Evolutionary conservation across 1,140 invertebrate genomes (phyloP), one percentile per base, ranked within the genome.

Genomic region (Oncopodura yosiiana): DNA sequence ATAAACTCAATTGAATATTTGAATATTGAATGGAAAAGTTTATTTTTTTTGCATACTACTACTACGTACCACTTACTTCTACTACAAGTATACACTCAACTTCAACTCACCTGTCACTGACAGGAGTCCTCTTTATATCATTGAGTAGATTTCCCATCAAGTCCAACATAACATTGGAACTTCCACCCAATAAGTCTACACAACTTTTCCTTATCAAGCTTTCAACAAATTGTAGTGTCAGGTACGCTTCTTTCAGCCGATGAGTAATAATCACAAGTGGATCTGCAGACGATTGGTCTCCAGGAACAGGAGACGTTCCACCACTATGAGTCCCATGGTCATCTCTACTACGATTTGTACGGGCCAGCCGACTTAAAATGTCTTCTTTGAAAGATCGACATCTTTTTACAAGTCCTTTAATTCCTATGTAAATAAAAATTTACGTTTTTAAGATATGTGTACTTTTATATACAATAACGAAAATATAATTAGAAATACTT

Each of bases 321-420:
- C 51, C 57, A 37, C 60, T 62, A 27, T 41, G 9, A 32, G 45
- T 23, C 18, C 53, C 32, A 38, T 37, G 9, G 5, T 36, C 42
- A 19, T 54, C 42, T 16, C 53, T 21, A 14, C 55, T 58, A n/a
- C 51, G 52, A 45, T 59, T 62, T n/a, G n/a, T n/a, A 30, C 60
- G 52, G 3, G 56, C 56, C 23, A 62, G 51, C 12, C 60, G 56
- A 19, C 52, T 51, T 1, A 62, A 34, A 14, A 62, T 55, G 39
- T 62, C 60, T 42, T 62, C 60, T 18, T 62, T 62, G 56, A 62
- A 62, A 5, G 56, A 58, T 18, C 60, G 52, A 41, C 60, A 62
- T 56, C 60, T 21, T 48, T 62, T 62, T 39, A 62, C 60, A 4
- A 62, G 48, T 8, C 60, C 60, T 53, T 59, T 58, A 1, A 62